A percentile compares a stretch with the other conserved stretches of the same genome.
phyloP scores from a whole-genome alignment of 2,113 vertebrate genomes.

The Osmerus mordax region DNA sequence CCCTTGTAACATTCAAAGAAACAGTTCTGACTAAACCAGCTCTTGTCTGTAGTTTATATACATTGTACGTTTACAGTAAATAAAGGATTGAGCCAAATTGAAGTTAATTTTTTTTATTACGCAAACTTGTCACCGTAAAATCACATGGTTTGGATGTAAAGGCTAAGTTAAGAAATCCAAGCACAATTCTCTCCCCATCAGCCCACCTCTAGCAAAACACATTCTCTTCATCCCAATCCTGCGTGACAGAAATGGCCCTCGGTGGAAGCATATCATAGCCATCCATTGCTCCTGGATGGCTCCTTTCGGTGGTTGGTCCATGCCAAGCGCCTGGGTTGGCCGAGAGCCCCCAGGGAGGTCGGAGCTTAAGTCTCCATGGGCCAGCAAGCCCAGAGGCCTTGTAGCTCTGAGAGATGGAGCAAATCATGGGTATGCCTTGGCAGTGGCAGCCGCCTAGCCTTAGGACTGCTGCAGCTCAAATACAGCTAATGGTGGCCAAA shows the following conservation, averaged over 20 bases:
- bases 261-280: slow-evolving; percentile 74
- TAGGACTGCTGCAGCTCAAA: slow-evolving; percentile 69
- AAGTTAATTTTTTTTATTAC: neutral
- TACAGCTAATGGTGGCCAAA: slow-evolving; percentile 68
- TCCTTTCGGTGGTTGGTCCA: slow-evolving; percentile 57
- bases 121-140: neutral
- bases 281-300: slow-evolving; percentile 69
- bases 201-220: slow-evolving; percentile 60
- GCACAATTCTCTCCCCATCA: slow-evolving; percentile 32
- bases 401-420: slow-evolving; percentile 67
- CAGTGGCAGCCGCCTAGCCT: slow-evolving; percentile 61
- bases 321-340: slow-evolving; percentile 73
- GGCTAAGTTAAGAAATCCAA: slow-evolving; percentile 23
- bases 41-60: too few species aligned
- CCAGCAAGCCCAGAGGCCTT: slow-evolving; percentile 72
- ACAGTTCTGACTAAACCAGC: too few species aligned
- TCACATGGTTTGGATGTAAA: slow-evolving; percentile 25
- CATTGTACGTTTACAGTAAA: too few species aligned
- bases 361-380: slow-evolving; percentile 72
- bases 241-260: slow-evolving; percentile 68
- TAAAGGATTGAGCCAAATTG: too few species aligned
- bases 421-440: slow-evolving; percentile 72
- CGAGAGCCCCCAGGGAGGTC: slow-evolving; percentile 68
- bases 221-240: slow-evolving; percentile 74
- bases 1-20: too few species aligned